These are phyloP conservation scores for Dasyprocta punctata DNA, from an alignment of 2,113 vertebrate species.

Conservation along the genomic window DNA sequence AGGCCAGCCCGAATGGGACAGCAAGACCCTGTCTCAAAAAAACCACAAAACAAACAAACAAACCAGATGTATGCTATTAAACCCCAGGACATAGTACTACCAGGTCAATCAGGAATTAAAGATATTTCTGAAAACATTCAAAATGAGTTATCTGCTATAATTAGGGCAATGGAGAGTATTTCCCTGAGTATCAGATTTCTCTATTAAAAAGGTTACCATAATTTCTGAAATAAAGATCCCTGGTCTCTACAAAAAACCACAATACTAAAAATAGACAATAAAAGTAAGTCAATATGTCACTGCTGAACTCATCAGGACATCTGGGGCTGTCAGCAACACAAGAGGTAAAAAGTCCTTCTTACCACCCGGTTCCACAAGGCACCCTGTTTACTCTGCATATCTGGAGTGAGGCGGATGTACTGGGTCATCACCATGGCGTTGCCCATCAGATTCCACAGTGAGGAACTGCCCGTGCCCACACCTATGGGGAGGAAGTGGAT, in stretches of 20 bases:
- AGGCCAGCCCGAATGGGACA: no score
- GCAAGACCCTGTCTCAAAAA: no score
- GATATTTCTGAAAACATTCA: slow-evolving; percentile 44
- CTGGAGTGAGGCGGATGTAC: slow-evolving; percentile 95
- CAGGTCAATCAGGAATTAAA: slow-evolving; percentile 42
- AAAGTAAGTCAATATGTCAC: slow-evolving; percentile 23
- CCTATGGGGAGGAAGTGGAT: slow-evolving; percentile 82
- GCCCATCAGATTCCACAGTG: slow-evolving; percentile 96
- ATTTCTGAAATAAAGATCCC: slow-evolving; percentile 43
- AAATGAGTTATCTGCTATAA: slow-evolving; percentile 52
- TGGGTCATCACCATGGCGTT: slow-evolving; percentile 96
- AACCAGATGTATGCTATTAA: slow-evolving; percentile 13
- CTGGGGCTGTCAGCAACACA: slow-evolving; percentile 44
- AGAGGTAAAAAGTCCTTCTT: slow-evolving; percentile 79
- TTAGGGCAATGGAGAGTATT: not conserved
- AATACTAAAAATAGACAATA: not conserved
- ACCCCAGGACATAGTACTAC: not conserved
- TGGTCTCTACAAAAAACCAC: not conserved
- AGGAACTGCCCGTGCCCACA: slow-evolving; percentile 92
- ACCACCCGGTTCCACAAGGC: slow-evolving; percentile 97
- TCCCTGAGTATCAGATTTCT: slow-evolving; percentile 36
- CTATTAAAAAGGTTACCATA: slow-evolving; percentile 7
- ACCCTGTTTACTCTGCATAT: slow-evolving; percentile 96
- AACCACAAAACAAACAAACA: no score
- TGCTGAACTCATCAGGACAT: slow-evolving; percentile 6